These are phyloP conservation scores for Agelastica alni DNA, from an alignment of 2,888 invertebrate species.

Conservation along the genomic window DNA sequence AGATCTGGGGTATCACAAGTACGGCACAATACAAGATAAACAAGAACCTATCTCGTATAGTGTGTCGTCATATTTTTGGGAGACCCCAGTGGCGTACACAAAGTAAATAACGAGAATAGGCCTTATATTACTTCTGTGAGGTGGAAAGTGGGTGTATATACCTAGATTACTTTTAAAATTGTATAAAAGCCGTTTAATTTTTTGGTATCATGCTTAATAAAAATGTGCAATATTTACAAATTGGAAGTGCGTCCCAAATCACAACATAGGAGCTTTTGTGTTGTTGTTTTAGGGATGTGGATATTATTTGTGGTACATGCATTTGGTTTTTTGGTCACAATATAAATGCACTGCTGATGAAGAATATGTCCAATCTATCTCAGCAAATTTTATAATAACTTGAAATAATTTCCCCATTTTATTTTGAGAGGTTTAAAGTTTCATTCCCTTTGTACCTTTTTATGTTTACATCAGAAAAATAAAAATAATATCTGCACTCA, in stretches of 20 bases:
- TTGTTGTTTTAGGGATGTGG: no score
- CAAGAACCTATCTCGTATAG: conserved; percentile 13
- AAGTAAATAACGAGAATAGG: conserved; percentile 50
- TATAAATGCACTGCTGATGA: no score
- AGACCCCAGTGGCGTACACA: conserved; percentile 42
- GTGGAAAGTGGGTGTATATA: conserved; percentile 36
- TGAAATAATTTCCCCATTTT: no score
- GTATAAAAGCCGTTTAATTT: conserved; percentile 17
- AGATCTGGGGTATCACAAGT: conserved; percentile 17
- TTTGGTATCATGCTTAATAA: conserved; percentile 18
- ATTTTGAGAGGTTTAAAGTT: no score
- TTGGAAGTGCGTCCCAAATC: conserved; percentile 10
- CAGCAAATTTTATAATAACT: no score
- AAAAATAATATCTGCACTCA: no score
- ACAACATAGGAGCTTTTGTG: no score
- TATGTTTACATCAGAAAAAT: no score
- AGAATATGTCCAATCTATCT: no score
- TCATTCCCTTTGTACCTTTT: no score
- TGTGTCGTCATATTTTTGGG: conserved; percentile 23
- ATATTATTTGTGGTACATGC: no score
- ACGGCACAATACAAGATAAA: conserved; percentile 30
- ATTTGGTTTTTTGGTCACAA: no score
- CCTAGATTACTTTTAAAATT: conserved; percentile 10
- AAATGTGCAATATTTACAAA: conserved; percentile 28
- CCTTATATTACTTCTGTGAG: conserved; percentile 47